Conservation (phyloP, 30 jellyfish, hydroid and myxozoan genomes). For the Chrysaora quinquecirrha region DNA sequence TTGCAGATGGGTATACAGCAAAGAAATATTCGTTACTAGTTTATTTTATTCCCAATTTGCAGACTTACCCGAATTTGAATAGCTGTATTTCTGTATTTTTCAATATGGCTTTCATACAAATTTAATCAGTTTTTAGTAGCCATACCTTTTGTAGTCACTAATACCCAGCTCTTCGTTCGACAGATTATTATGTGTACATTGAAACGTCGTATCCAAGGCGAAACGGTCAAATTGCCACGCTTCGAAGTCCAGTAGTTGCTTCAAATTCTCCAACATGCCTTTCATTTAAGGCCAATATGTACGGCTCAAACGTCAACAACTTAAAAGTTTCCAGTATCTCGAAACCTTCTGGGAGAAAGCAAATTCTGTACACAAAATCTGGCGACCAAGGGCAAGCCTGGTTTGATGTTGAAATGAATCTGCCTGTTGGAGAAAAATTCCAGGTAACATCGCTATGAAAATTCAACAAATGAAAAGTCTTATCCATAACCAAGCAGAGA, state of each 20-base stretch:
- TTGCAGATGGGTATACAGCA: too few species aligned
- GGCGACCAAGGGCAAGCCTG: constrained; percentile 56
- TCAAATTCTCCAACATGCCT: constrained; percentile 33
- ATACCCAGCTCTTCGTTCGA: neutral
- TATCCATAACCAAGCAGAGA: too few species aligned
- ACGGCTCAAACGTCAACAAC: constrained; percentile 12
- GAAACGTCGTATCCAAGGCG: constrained; percentile 64
- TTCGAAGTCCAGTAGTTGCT: constrained; percentile 28
- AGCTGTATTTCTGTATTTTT: too few species aligned
- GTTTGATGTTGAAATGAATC: constrained; percentile 2
- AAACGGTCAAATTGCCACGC: constrained; percentile 43
- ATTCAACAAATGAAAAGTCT: too few species aligned
- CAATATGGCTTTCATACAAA: too few species aligned
- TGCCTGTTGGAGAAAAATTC: constrained; percentile 45
- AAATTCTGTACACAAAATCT: constrained; percentile 3
- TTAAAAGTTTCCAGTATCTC: constrained; percentile 9
- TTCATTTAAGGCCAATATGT: constrained; percentile 43
- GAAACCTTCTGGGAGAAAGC: neutral
- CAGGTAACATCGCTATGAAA: neutral
- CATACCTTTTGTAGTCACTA: too few species aligned
- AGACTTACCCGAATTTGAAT: too few species aligned
- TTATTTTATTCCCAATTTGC: too few species aligned
- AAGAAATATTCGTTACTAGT: too few species aligned
- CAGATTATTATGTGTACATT: constrained; percentile 43
- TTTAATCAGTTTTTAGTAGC: too few species aligned